Conservation (phyloP, 2,888 invertebrate species). For the Pecten maximus region DNA sequence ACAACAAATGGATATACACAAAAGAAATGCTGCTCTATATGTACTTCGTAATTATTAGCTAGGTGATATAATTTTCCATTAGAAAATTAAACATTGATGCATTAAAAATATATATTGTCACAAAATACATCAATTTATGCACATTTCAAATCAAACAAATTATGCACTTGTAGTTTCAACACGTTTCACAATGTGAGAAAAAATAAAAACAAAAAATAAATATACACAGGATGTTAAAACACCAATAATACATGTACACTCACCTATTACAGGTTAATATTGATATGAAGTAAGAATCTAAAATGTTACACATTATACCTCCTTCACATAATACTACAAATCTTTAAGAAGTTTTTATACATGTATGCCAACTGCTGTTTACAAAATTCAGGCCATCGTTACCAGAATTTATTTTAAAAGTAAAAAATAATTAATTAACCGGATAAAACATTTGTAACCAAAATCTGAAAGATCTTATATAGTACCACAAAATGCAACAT, state of each 20-base stretch:
- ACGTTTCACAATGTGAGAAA: not conserved
- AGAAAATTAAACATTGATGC: not conserved
- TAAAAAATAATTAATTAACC: too few relatives aligned
- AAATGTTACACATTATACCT: too few relatives aligned
- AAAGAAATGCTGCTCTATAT: not conserved
- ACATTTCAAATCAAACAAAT: not conserved
- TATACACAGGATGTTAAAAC: not conserved
- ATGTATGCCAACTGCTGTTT: too few relatives aligned
- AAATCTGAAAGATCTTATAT: too few relatives aligned
- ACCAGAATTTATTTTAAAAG: too few relatives aligned
- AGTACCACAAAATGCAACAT: too few relatives aligned
- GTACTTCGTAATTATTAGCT: not conserved
- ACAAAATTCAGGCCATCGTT: too few relatives aligned
- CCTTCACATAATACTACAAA: too few relatives aligned
- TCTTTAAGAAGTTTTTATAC: too few relatives aligned
- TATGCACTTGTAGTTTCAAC: not conserved
- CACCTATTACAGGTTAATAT: not conserved
- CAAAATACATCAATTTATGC: not conserved
- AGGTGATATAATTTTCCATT: not conserved
- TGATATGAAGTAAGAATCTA: not conserved
- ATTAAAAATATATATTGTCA: not conserved
- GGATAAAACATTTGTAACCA: too few relatives aligned
- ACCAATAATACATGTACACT: not conserved
- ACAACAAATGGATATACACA: not conserved
- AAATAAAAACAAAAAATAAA: not conserved